phyloP scores from a whole-genome alignment of 2,888 invertebrate species.

The Empis livida region DNA sequence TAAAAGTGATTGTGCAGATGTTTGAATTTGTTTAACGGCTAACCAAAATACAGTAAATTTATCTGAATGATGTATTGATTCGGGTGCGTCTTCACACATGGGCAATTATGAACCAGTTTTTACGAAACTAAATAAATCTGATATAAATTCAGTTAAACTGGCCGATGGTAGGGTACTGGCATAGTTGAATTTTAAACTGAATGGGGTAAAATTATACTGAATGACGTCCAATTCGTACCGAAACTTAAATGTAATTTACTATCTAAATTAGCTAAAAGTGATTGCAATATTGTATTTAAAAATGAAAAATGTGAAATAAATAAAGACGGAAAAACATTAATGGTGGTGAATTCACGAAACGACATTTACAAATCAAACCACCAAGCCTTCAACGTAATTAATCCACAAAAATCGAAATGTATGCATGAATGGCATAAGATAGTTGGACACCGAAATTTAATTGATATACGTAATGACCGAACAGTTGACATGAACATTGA shows the following conservation, averaged over 20 bases:
- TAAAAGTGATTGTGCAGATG: no score
- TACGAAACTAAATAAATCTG: neutral
- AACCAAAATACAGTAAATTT: neutral
- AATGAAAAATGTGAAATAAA: neutral
- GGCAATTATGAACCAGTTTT: slow-evolving; percentile 4
- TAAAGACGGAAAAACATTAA: slow-evolving; percentile 1
- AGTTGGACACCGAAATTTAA: slow-evolving; percentile 11
- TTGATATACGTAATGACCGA: slow-evolving; percentile 6
- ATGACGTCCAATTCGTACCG: slow-evolving; percentile 6
- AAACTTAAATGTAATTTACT: slow-evolving; percentile 5
- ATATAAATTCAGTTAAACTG: neutral
- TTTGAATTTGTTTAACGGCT: neutral
- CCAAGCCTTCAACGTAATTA: neutral
- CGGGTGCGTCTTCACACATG: slow-evolving; percentile 7
- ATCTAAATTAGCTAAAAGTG: neutral
- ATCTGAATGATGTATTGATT: slow-evolving; percentile 5
- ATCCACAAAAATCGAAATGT: slow-evolving; percentile 1
- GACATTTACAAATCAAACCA: neutral
- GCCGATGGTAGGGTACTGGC: neutral
- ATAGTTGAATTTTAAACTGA: slow-evolving; percentile 1
- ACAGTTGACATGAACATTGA: slow-evolving; percentile 5
- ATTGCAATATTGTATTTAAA: no score
- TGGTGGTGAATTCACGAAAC: neutral
- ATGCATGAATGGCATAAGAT: slow-evolving; percentile 12
- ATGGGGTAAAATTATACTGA: neutral